phyloP scores from a whole-genome alignment of 2,113 vertebrate genomes.

The Brienomyrus longianalis region DNA sequence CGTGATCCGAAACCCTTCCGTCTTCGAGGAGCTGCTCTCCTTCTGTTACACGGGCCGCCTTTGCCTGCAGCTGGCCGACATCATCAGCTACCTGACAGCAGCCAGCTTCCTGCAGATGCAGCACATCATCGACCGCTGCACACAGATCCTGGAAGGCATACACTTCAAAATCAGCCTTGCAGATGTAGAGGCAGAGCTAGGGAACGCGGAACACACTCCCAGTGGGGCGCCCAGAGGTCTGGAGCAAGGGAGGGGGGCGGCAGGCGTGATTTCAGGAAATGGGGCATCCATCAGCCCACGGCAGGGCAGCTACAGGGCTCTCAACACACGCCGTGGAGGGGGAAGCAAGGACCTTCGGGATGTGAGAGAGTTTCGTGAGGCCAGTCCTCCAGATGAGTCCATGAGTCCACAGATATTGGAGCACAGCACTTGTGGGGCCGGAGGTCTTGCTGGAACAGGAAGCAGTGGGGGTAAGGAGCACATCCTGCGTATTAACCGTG shows the following conservation, averaged over 20 bases:
- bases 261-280: conserved; percentile 17
- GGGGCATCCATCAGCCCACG: conserved; percentile 61
- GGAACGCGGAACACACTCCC: conserved; percentile 14
- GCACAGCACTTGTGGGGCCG: conserved; percentile 64
- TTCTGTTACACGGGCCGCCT: conserved; percentile 96
- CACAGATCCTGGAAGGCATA: conserved; percentile 92
- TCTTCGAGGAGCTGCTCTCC: conserved; percentile 92
- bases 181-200: conserved; percentile 73
- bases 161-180: conserved; percentile 91
- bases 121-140: conserved; percentile 97
- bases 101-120: conserved; percentile 99
- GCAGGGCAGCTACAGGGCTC: conserved; percentile 60
- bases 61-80: conserved; percentile 88
- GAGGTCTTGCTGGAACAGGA: conserved; percentile 40
- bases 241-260: conserved; percentile 52
- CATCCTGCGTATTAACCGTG: conserved; percentile 86
- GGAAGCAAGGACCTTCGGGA: conserved; percentile 68
- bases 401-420: conserved; percentile 83
- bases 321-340: conserved; percentile 59
- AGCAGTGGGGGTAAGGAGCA: conserved; percentile 65
- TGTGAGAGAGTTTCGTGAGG: conserved; percentile 65
- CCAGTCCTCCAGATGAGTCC: conserved; percentile 76
- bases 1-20: conserved; percentile 88
- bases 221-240: conserved; percentile 61
- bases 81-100: conserved; percentile 95